phyloP scores from a whole-genome alignment of 92 coral and sea anemone genomes.

The Epizoanthus scotinus region DNA sequence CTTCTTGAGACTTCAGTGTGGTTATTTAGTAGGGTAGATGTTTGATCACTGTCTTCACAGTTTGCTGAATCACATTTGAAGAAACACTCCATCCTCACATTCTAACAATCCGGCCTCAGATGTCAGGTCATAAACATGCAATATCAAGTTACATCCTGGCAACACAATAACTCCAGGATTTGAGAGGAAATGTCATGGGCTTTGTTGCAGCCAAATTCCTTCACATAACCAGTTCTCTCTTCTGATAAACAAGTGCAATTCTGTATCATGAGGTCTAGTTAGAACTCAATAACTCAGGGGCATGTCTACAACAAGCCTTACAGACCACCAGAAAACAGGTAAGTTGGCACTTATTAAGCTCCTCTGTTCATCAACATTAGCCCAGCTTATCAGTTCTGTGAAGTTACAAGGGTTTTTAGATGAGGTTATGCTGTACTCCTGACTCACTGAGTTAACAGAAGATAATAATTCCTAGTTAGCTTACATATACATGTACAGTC shows the following conservation, averaged over 20 bases:
- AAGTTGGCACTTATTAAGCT: neutral
- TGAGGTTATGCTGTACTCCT: too few relatives aligned
- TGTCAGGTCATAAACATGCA: constrained; percentile 27
- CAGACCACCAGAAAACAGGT: constrained; percentile 16
- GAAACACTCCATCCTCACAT: constrained; percentile 30
- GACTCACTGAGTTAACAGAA: too few relatives aligned
- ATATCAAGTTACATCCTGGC: constrained; percentile 24
- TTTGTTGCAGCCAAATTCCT: constrained; percentile 26
- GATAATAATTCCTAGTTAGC: too few relatives aligned
- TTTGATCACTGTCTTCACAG: neutral
- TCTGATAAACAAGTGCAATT: neutral
- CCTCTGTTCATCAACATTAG: neutral
- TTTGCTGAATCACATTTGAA: neutral
- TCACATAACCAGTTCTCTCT: neutral
- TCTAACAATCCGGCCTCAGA: constrained; percentile 27
- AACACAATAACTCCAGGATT: constrained; percentile 27
- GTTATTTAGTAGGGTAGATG: neutral
- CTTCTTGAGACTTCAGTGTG: neutral
- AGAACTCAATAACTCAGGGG: neutral
- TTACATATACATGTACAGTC: too few relatives aligned
- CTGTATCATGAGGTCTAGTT: neutral
- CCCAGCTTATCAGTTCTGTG: constrained; percentile 1
- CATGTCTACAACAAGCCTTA: neutral
- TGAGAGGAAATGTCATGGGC: constrained; percentile 31
- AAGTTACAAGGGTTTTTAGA: neutral